Evolutionary conservation across 2,797 vertebrate genomes (phyloP).

Genomic region (Takifugu ocellatus): DNA sequence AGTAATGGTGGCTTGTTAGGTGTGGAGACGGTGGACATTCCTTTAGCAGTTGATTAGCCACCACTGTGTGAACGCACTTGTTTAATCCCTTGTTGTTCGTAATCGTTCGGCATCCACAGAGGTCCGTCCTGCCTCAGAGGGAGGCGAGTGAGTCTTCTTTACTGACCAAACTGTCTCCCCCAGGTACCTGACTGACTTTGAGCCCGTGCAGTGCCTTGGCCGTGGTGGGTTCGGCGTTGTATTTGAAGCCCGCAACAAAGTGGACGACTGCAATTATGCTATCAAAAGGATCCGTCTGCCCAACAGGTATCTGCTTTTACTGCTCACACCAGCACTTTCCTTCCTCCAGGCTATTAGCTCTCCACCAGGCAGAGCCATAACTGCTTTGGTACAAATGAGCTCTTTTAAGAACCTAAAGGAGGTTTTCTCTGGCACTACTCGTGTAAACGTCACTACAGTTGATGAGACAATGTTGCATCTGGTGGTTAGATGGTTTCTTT

Average conservation of each 20-base stretch:
- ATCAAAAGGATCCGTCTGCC: constrained; percentile 98
- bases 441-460: constrained; percentile 1
- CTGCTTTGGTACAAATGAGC: constrained; percentile 17
- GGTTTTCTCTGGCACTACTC: constrained; percentile 1
- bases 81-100: background rate
- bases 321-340: constrained; percentile 1
- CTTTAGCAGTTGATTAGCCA: constrained; percentile 3
- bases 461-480: background rate
- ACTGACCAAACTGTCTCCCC: constrained; percentile 6
- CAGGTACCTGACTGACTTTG: constrained; percentile 97
- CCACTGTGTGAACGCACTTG: background rate
- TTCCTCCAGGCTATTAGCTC: constrained; percentile 21
- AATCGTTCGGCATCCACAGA: background rate
- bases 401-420: background rate
- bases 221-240: constrained; percentile 97
- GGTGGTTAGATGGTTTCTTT: background rate
- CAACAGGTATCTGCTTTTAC: constrained; percentile 80
- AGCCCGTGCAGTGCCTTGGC: constrained; percentile 95
- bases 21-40: constrained; percentile 3
- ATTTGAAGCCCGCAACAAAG: constrained; percentile 97
- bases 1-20: background rate
- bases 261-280: constrained; percentile 98
- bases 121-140: too few relatives aligned
- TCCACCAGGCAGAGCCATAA: background rate
- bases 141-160: too few relatives aligned